Evolutionary conservation across 2,888 invertebrate species (phyloP), one percentile per base, ranked within the genome.

Genomic region (Anoplius nigerrimus): DNA sequence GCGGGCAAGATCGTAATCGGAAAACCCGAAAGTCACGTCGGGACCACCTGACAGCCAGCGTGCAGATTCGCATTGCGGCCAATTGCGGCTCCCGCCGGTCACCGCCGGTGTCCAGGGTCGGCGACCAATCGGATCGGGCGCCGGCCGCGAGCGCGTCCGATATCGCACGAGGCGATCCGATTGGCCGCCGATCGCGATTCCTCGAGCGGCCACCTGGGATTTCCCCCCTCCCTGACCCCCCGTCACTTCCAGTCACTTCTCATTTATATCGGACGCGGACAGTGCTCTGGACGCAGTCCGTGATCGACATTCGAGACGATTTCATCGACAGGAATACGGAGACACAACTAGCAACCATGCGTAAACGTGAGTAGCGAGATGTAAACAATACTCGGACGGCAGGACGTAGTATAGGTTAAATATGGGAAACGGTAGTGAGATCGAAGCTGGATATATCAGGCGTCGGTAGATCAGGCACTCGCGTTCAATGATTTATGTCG

Each of bases 341-440:
- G 34, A 8, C 11, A 11, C 20, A 62, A 21, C 13, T 8, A 18
- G 5, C 24, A 42, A 75, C 43, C 52, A 80, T 75, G 72, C 13
- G 21, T 57, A 46, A 34, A 52, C 51, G 78, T 78, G 62, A 80
- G 76, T 78, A 71, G n/a, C n/a, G n/a, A 18, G 16, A 52, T 34
- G 34, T 34, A 34, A 34, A 34, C 34, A 34, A 13, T 24, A 34
- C 11, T 2, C 34, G 34, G 34, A 2, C 34, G 11, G 34, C 34
- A 1, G 34, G 34, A 3, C 11, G n/a, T n/a, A n/a, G n/a, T n/a
- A n/a, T n/a, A n/a, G n/a, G n/a, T n/a, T n/a, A n/a, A n/a, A n/a
- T n/a, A n/a, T n/a, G n/a, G n/a, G n/a, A n/a, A n/a, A n/a, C n/a
- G n/a, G n/a, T n/a, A n/a, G n/a, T n/a, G n/a, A n/a, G n/a, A n/a